Percentiles rank a stretch among this genome's conserved stretches.
Evolutionary conservation across 2,113 vertebrate species (phyloP).

Genomic region (Ctenomys sociabilis): DNA sequence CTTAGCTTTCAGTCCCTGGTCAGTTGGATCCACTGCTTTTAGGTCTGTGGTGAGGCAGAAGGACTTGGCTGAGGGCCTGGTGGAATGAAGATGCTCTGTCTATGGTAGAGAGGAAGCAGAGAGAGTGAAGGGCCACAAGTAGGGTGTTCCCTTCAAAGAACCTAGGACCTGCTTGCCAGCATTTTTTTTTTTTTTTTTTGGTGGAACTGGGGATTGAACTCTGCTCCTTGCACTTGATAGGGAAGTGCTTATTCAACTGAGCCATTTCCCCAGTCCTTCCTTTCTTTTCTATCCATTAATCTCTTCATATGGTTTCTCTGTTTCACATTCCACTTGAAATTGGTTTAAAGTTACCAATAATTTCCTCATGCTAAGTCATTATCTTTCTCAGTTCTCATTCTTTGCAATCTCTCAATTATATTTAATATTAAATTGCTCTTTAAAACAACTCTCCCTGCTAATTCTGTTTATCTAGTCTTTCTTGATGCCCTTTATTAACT

Average conservation of each 20-base stretch:
- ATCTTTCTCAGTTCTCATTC: slow-evolving; percentile 30
- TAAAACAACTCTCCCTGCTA: slow-evolving; percentile 6
- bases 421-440: slow-evolving; percentile 1
- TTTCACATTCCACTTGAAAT: neutral
- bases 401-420: slow-evolving; percentile 40
- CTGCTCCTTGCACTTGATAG: too few species aligned
- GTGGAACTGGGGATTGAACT: too few species aligned
- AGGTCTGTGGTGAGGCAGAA: neutral
- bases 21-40: neutral
- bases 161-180: neutral
- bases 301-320: neutral
- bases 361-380: neutral
- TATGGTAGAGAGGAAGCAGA: neutral
- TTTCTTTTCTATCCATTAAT: neutral
- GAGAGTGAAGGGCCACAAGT: neutral
- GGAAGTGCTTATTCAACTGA: too few species aligned
- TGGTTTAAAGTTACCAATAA: slow-evolving; percentile 37
- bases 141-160: neutral
- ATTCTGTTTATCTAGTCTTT: slow-evolving; percentile 33
- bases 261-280: too few species aligned
- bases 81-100: neutral
- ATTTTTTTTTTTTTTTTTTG: too few species aligned
- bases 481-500: slow-evolving; percentile 4
- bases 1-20: neutral
- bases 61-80: neutral